These are phyloP conservation scores for Lottia scabra DNA, from an alignment of 2,888 invertebrate genomes.

Conservation along the genomic window DNA sequence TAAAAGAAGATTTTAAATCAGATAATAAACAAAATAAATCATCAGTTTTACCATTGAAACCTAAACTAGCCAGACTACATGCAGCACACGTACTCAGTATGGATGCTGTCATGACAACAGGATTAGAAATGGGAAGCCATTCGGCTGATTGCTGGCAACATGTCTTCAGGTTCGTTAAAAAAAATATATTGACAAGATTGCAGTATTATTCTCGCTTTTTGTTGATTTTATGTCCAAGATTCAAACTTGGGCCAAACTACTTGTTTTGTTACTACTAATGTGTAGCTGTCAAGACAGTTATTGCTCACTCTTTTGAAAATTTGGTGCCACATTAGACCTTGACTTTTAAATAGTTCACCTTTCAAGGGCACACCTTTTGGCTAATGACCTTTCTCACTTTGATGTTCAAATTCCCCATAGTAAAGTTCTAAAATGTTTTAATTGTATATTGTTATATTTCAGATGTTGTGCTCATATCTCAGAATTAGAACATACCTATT, in stretches of 20 bases:
- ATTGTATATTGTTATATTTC: slow-evolving; percentile 19
- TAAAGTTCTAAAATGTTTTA: not conserved
- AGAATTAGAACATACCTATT: slow-evolving; percentile 89
- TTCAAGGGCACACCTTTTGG: too few relatives aligned
- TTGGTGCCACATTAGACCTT: too few relatives aligned
- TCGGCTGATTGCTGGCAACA: slow-evolving; percentile 96
- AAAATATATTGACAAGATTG: not conserved
- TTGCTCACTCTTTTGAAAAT: too few relatives aligned
- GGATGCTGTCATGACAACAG: slow-evolving; percentile 88
- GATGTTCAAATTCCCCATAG: too few relatives aligned
- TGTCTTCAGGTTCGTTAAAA: slow-evolving; percentile 78
- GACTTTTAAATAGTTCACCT: too few relatives aligned
- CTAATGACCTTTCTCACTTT: too few relatives aligned
- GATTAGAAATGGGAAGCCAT: slow-evolving; percentile 91
- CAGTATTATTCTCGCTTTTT: too few relatives aligned
- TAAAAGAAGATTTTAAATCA: slow-evolving; percentile 72
- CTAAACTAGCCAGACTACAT: slow-evolving; percentile 74
- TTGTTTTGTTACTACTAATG: too few relatives aligned
- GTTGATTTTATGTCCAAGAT: too few relatives aligned
- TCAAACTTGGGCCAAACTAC: too few relatives aligned
- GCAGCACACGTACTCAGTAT: slow-evolving; percentile 92
- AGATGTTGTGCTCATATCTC: slow-evolving; percentile 92
- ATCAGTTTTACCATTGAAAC: slow-evolving; percentile 42
- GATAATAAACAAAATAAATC: slow-evolving; percentile 32
- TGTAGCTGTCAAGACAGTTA: too few relatives aligned